phyloP scores from a whole-genome alignment of 2,797 vertebrate species.

The Malurus leucopterus region DNA sequence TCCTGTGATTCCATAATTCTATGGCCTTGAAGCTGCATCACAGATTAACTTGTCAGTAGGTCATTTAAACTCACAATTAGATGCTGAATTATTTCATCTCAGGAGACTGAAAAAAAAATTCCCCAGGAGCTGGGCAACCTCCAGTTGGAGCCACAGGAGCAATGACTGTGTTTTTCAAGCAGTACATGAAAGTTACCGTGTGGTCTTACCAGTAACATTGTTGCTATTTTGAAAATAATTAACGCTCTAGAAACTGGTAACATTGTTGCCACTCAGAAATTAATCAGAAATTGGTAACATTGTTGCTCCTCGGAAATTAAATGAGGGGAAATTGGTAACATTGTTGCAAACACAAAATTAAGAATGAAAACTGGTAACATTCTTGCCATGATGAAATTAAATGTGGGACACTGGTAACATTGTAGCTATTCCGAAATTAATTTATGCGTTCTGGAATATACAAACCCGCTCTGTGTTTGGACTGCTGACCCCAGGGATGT shows the following conservation, averaged over 20 bases:
- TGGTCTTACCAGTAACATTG: background rate
- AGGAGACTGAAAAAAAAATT: background rate
- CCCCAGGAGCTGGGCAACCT: background rate
- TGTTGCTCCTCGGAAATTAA: no score
- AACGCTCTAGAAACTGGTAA: background rate
- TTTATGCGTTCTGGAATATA: background rate
- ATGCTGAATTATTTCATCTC: background rate
- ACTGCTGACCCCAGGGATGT: background rate
- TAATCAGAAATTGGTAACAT: no score
- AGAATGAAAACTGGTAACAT: no score
- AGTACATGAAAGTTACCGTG: accelerated
- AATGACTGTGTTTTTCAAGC: background rate
- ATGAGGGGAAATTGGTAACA: no score
- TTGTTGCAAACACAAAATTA: no score
- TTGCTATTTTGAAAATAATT: background rate
- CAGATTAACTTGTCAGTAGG: background rate
- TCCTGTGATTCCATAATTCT: background rate
- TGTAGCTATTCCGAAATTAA: background rate
- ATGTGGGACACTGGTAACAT: no score
- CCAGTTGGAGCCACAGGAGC: background rate
- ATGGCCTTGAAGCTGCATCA: background rate
- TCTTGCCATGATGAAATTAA: no score
- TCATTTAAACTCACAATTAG: background rate
- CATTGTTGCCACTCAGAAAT: no score
- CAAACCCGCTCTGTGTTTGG: background rate